Conservation (phyloP, 2,797 vertebrate species). For the Rhinoraja longicauda region DNA sequence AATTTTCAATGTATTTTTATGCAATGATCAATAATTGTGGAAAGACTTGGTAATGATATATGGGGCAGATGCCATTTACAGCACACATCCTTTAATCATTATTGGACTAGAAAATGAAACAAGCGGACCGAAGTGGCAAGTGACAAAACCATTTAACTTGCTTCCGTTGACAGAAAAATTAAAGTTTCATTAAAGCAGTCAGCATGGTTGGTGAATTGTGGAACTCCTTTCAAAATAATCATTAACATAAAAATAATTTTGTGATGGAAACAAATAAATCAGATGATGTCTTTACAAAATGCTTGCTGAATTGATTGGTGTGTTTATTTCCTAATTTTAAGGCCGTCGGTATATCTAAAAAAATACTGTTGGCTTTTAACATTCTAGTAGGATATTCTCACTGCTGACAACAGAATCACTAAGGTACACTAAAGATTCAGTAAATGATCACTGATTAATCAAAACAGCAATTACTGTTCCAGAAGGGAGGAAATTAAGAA, state of each 20-base stretch:
- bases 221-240: neutral
- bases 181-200: constrained; percentile 3
- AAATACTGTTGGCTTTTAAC: neutral
- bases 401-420: neutral
- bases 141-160: neutral
- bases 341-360: neutral
- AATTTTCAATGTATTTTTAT: neutral
- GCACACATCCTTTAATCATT: neutral
- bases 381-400: neutral
- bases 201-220: neutral
- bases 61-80: neutral
- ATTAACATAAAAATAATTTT: neutral
- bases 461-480: neutral
- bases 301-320: neutral
- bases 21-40: neutral
- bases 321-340: neutral
- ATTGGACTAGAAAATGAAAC: constrained; percentile 2
- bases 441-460: constrained; percentile 20
- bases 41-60: neutral
- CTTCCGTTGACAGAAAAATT: neutral
- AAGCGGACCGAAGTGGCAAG: neutral
- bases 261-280: neutral
- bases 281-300: neutral
- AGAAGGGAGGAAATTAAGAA: neutral
- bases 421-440: constrained; percentile 1